Base-by-base conservation (phyloP, 30 jellyfish, hydroid and myxozoan genomes). In the Aurelia coerulea region DNA sequence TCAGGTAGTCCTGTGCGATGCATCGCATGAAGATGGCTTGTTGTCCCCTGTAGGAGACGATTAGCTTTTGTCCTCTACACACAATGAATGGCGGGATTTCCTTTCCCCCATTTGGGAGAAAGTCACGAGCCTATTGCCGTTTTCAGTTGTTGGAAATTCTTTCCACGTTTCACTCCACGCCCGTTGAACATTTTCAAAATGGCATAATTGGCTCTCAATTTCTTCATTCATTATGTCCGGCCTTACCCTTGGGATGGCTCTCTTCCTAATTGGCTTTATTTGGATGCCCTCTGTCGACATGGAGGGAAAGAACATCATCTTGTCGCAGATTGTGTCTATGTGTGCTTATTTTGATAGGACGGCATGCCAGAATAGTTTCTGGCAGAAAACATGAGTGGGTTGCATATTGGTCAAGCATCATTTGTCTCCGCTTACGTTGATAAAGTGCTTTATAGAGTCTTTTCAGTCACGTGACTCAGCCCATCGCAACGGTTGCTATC, bases 21-120 rank as follows among this genome's bases (percentile, higher is more conserved):
- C n/a, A n/a, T n/a, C n/a, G n/a, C n/a, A n/a, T n/a, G n/a, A n/a
- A 62, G 29, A 62, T 16, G 5, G 29, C 72, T 6, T 33, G 72
- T 62, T 62, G n/a, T 6, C 72, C 72, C 72, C n/a, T 62, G 72
- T 62, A 62, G 5, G 72, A 62, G 72, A 62, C 37, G 9, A 37
- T 16, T 16, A 62, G n/a, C 29, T 62, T 62, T 14, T 62, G n/a
- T 6, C 29, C 29, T 14, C 29, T 62, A 4, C n/a, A 14, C n/a
- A 62, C 29, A 62, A 62, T 14, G n/a, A 62, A 62, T 6, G 72
- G 72, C 8, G 72, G 72, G n/a, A 62, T 62, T 14, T 62, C 72
- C 14, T 33, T 14, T 6, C 14, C 8, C 17, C n/a, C 72, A 8
- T 33, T 16, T 16, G 72, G 72, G 29, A 62, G n/a, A 62, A 16